Percentiles rank a stretch among this genome's conserved stretches.
Conservation (phyloP, 2,888 invertebrate genomes). For the Prosopocoilus inquinatus region DNA sequence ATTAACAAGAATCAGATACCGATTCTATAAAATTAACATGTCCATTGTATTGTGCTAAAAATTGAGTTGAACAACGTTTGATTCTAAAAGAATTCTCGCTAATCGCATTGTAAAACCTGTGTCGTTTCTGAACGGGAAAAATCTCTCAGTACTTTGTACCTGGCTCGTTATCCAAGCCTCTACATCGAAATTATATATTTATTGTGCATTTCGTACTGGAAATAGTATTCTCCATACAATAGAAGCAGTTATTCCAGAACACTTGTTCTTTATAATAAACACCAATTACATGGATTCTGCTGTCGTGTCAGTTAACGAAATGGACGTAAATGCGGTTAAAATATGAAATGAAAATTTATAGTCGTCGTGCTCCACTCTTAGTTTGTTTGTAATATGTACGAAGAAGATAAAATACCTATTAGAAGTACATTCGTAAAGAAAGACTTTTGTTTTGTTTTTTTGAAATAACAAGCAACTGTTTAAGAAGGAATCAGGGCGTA, state of each 20-base stretch:
- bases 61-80: slow-evolving; percentile 5
- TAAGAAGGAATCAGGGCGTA: no score
- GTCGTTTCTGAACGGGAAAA: slow-evolving; percentile 28
- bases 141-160: slow-evolving; percentile 17
- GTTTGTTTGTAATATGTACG: no score
- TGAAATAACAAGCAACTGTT: no score
- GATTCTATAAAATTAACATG: slow-evolving; percentile 14
- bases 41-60: slow-evolving; percentile 20
- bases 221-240: slow-evolving; percentile 15
- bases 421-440: no score
- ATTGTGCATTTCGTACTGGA: slow-evolving; percentile 6
- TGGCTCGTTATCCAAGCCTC: slow-evolving; percentile 9
- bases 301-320: no score
- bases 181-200: slow-evolving; percentile 11
- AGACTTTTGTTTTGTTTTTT: no score
- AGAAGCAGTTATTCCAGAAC: slow-evolving; percentile 7
- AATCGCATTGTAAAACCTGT: slow-evolving; percentile 30
- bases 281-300: slow-evolving; percentile 5
- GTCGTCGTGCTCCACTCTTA: no score
- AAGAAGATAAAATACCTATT: no score
- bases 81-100: slow-evolving; percentile 21
- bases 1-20: slow-evolving; percentile 14
- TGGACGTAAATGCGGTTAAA: no score
- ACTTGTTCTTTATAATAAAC: slow-evolving; percentile 5
- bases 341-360: no score